These are phyloP conservation scores for Mustelus asterias DNA, from an alignment of 2,113 vertebrate species.

Conservation along the genomic window DNA sequence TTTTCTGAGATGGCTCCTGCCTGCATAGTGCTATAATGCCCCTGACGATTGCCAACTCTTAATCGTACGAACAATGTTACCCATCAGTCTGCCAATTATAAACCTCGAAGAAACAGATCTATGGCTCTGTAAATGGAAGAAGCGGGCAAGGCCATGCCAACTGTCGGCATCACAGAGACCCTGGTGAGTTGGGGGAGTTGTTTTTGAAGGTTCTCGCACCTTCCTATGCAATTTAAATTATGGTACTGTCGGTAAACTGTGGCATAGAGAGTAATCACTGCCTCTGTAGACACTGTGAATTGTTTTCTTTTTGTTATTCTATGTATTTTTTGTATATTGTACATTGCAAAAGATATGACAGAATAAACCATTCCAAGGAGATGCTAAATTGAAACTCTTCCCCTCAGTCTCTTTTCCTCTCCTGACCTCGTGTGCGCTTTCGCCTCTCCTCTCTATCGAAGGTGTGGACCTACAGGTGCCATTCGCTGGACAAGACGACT, in stretches of 20 bases:
- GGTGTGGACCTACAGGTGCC: neutral
- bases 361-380: slow-evolving; percentile 56
- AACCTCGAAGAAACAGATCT: neutral
- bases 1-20: neutral
- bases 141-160: neutral
- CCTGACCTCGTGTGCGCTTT: neutral
- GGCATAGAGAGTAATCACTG: slow-evolving; percentile 85
- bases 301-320: slow-evolving; percentile 72
- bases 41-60: neutral
- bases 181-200: slow-evolving; percentile 46
- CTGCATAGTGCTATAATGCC: neutral
- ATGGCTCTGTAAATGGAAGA: too few relatives aligned
- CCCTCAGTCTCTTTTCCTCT: neutral
- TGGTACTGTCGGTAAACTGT: slow-evolving; percentile 75
- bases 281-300: slow-evolving; percentile 94
- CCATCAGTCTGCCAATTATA: neutral
- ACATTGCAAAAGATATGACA: slow-evolving; percentile 80
- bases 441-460: neutral
- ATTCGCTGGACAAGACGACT: neutral
- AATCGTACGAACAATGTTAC: neutral
- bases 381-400: too few relatives aligned
- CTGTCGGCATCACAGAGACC: neutral
- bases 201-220: slow-evolving; percentile 59
- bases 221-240: slow-evolving; percentile 86
- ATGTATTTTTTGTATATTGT: slow-evolving; percentile 84